Conservation (phyloP, 2,888 invertebrate genomes). For the Drosophila siamana region DNA sequence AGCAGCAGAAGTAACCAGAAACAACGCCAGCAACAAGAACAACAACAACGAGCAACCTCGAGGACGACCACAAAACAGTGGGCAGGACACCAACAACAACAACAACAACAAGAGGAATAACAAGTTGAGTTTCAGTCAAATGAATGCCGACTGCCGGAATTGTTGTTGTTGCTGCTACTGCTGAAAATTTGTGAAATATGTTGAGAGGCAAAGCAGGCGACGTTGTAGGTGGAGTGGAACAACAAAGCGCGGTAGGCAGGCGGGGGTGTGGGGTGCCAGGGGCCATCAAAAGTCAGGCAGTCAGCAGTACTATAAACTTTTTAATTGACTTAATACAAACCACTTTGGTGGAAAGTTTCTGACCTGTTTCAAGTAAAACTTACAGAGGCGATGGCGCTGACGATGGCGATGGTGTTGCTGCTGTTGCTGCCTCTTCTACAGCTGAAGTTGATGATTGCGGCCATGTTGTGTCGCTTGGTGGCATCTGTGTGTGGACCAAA, state of each 20-base stretch:
- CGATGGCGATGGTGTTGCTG: slow-evolving; percentile 11
- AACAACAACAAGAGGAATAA: slow-evolving; percentile 23
- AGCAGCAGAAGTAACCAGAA: slow-evolving; percentile 10
- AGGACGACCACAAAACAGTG: slow-evolving; percentile 59
- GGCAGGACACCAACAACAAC: slow-evolving; percentile 34
- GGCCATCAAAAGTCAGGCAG: slow-evolving; percentile 77
- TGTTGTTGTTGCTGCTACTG: slow-evolving; percentile 36
- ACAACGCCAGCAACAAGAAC: slow-evolving; percentile 14
- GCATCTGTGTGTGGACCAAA: slow-evolving; percentile 11
- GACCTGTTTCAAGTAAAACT: slow-evolving; percentile 77
- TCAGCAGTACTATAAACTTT: slow-evolving; percentile 78
- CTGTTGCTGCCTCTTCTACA: slow-evolving; percentile 21
- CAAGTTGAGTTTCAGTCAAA: slow-evolving; percentile 49
- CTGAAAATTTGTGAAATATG: slow-evolving; percentile 71
- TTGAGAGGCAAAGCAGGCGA: slow-evolving; percentile 40
- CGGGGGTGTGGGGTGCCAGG: slow-evolving; percentile 9
- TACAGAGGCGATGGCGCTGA: slow-evolving; percentile 36
- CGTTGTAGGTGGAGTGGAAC: slow-evolving; percentile 16
- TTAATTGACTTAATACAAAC: slow-evolving; percentile 81
- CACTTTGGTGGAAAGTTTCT: slow-evolving; percentile 78
- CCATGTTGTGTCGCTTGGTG: slow-evolving; percentile 65
- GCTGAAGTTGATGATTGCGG: slow-evolving; percentile 73
- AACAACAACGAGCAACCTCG: slow-evolving; percentile 19
- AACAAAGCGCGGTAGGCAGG: slow-evolving; percentile 2
- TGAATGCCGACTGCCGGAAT: slow-evolving; percentile 55